A percentile compares a stretch with the other conserved stretches of the same genome.
These are phyloP conservation scores for Mustelus asterias DNA, from an alignment of 2,113 vertebrate genomes.

Conservation along the genomic window DNA sequence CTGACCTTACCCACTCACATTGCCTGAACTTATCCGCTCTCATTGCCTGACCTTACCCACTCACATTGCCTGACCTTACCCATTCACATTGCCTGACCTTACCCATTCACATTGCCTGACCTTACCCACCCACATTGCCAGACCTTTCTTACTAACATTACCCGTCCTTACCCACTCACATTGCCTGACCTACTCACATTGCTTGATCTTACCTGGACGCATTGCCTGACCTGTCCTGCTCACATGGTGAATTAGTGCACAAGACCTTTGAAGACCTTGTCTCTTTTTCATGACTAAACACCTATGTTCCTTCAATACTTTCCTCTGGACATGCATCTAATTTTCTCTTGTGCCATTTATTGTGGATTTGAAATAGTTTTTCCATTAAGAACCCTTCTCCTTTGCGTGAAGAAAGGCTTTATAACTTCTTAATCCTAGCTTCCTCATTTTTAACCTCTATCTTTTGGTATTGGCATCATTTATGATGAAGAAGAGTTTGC, in stretches of 20 bases:
- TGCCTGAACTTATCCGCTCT: no score
- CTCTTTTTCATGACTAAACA: neutral
- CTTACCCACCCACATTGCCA: no score
- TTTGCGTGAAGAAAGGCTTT: neutral
- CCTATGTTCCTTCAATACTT: neutral
- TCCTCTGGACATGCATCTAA: neutral
- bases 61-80: no score
- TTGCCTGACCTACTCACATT: no score
- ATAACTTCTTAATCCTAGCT: neutral
- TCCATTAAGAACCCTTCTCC: neutral
- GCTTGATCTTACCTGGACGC: no score
- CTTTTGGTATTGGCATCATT: neutral
- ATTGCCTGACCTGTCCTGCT: neutral
- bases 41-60: no score
- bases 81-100: no score
- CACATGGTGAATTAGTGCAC: neutral
- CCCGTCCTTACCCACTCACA: no score
- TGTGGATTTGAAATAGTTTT: neutral
- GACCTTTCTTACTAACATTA: no score
- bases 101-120: no score
- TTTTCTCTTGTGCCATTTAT: neutral
- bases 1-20: no score
- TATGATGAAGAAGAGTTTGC: neutral
- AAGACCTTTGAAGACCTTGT: neutral
- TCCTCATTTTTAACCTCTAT: neutral